These are phyloP conservation scores for Euura lappo DNA, from an alignment of 1,140 invertebrate genomes.

Conservation along the genomic window DNA sequence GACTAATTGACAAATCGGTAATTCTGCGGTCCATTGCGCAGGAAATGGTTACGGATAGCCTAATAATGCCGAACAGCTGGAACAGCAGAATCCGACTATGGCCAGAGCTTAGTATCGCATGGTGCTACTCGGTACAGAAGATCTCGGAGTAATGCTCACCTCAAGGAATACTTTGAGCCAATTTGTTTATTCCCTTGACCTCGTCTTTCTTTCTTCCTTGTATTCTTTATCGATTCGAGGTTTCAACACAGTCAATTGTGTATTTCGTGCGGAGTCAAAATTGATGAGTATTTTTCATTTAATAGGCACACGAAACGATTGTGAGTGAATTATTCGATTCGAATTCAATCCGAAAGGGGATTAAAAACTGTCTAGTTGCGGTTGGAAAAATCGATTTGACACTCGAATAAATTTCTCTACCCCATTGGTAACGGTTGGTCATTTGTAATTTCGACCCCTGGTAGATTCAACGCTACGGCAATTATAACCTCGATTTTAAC, in stretches of 20 bases:
- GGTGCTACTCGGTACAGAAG: neutral
- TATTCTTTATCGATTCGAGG: too few relatives aligned
- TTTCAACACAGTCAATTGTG: too few relatives aligned
- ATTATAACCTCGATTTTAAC: neutral
- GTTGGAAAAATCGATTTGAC: neutral
- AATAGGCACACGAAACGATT: too few relatives aligned
- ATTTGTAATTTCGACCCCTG: neutral
- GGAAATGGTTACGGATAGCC: constrained; percentile 33
- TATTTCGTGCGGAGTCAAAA: too few relatives aligned
- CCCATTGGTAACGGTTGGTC: neutral
- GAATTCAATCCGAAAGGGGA: neutral
- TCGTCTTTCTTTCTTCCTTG: too few relatives aligned
- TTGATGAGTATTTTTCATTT: too few relatives aligned
- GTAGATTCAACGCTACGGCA: neutral
- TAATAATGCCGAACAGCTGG: constrained; percentile 23
- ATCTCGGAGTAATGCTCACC: too few relatives aligned
- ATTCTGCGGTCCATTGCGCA: constrained; percentile 29
- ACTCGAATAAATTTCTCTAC: constrained; percentile 3
- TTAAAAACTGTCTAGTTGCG: constrained; percentile 2
- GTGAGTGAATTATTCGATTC: neutral
- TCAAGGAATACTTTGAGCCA: too few relatives aligned
- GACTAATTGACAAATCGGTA: constrained; percentile 40
- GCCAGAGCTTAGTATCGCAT: too few relatives aligned
- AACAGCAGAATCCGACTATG: neutral
- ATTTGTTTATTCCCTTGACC: too few relatives aligned